These are phyloP conservation scores for Cyprinodon diabolis DNA, from an alignment of 2,797 vertebrate genomes.

Conservation along the genomic window DNA sequence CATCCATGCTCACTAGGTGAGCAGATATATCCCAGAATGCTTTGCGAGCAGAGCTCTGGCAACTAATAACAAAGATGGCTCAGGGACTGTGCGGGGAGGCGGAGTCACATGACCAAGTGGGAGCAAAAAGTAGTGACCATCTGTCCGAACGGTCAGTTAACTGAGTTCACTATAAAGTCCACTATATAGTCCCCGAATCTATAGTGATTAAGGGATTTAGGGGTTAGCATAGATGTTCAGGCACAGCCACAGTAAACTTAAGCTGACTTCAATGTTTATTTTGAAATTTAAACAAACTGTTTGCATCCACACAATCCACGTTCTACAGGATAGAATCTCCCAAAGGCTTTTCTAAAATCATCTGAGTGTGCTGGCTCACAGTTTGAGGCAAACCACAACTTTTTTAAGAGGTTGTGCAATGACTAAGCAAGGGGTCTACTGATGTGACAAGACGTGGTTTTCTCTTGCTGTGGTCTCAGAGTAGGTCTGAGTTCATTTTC, in stretches of 20 bases:
- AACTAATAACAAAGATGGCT: no score
- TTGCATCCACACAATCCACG: not conserved
- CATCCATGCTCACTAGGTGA: no score
- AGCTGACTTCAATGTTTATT: not conserved
- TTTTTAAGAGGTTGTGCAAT: conserved; percentile 39
- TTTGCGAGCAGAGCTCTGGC: no score
- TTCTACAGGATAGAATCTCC: not conserved
- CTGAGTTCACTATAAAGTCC: no score
- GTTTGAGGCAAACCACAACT: conserved; percentile 44
- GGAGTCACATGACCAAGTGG: no score
- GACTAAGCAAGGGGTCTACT: conserved; percentile 39
- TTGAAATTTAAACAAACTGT: not conserved
- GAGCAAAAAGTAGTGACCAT: no score
- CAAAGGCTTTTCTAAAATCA: conserved; percentile 29
- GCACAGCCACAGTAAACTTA: not conserved
- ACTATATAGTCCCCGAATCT: no score
- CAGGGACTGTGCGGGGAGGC: no score
- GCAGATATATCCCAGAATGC: no score
- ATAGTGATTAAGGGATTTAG: no score
- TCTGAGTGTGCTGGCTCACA: conserved; percentile 21
- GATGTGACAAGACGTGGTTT: conserved; percentile 60
- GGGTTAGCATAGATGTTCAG: no score
- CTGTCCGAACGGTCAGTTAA: no score
- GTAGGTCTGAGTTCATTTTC: conserved; percentile 15
- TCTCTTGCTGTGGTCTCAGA: conserved; percentile 41